Conservation (phyloP, 2,888 invertebrate species). For the Volucella bombylans region DNA sequence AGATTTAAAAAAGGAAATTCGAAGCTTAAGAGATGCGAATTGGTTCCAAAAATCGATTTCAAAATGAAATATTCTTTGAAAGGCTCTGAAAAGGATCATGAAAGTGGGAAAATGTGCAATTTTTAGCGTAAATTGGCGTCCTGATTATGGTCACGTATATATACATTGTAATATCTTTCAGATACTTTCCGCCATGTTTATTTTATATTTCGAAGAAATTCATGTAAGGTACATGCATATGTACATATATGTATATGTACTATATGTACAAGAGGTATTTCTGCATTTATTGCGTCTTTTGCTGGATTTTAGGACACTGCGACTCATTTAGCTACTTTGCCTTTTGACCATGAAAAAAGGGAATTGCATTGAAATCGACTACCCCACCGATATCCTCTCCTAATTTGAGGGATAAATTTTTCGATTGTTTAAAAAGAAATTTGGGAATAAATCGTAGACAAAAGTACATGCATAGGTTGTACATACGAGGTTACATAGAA, state of each 20-base stretch:
- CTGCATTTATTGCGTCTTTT: conserved; percentile 16
- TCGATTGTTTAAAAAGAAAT: conserved; percentile 10
- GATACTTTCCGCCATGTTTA: conserved; percentile 64
- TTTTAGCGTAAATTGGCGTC: conserved; percentile 38
- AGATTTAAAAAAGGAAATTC: conserved; percentile 34
- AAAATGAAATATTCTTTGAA: not conserved
- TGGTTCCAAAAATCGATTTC: not conserved
- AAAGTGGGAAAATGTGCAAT: not conserved
- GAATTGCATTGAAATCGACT: not conserved
- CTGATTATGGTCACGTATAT: conserved; percentile 67
- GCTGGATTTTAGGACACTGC: conserved; percentile 26
- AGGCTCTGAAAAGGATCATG: not conserved
- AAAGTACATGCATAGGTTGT: not conserved
- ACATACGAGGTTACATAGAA: conserved; percentile 7
- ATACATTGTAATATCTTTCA: conserved; percentile 6
- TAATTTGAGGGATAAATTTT: conserved; percentile 31
- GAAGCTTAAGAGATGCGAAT: conserved; percentile 5
- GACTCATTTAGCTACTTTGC: not conserved
- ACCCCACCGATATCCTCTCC: conserved; percentile 2
- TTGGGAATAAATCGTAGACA: not conserved
- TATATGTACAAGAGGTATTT: conserved; percentile 3
- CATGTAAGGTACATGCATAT: conserved; percentile 10
- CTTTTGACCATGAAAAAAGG: not conserved
- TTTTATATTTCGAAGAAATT: conserved; percentile 52
- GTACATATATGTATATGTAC: too few relatives aligned